phyloP scores from a whole-genome alignment of 2,888 invertebrate species.

The Apotomis turbidana region DNA sequence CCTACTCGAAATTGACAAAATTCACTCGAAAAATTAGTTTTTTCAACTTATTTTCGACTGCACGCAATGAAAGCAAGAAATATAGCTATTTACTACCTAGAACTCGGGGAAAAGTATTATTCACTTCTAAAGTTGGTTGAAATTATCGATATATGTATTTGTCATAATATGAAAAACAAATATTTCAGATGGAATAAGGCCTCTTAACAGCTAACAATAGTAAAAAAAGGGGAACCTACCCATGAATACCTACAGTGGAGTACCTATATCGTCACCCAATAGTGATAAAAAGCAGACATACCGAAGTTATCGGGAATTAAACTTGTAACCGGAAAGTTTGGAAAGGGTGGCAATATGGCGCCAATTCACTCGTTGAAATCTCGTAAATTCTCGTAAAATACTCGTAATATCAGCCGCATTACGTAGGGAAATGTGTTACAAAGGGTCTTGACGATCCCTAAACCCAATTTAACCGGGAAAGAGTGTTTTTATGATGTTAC shows the following conservation, averaged over 20 bases:
- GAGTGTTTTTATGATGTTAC: conserved; percentile 22
- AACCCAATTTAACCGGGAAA: conserved; percentile 14
- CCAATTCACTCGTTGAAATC: conserved; percentile 5
- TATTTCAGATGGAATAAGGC: too few relatives aligned
- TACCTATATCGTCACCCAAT: background rate
- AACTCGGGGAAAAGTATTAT: too few relatives aligned
- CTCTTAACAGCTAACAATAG: background rate
- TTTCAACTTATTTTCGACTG: too few relatives aligned
- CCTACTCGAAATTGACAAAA: too few relatives aligned
- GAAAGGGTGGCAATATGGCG: conserved; percentile 28
- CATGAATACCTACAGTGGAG: too few relatives aligned
- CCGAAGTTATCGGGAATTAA: conserved; percentile 16
- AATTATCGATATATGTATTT: too few relatives aligned
- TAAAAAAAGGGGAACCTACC: background rate
- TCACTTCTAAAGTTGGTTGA: too few relatives aligned
- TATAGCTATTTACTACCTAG: too few relatives aligned
- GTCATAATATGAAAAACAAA: too few relatives aligned
- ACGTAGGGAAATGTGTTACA: conserved; percentile 23
- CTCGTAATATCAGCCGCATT: conserved; percentile 31
- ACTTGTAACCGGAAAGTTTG: conserved; percentile 11
- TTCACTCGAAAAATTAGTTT: too few relatives aligned
- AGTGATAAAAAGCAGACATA: conserved; percentile 8
- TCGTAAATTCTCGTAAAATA: conserved; percentile 29
- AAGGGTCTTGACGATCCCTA: conserved; percentile 18
- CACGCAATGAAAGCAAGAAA: too few relatives aligned